Evolutionary conservation across 2,113 vertebrate genomes (phyloP), one percentile per base, ranked within the genome.

Genomic region (Saccopteryx bilineata): DNA sequence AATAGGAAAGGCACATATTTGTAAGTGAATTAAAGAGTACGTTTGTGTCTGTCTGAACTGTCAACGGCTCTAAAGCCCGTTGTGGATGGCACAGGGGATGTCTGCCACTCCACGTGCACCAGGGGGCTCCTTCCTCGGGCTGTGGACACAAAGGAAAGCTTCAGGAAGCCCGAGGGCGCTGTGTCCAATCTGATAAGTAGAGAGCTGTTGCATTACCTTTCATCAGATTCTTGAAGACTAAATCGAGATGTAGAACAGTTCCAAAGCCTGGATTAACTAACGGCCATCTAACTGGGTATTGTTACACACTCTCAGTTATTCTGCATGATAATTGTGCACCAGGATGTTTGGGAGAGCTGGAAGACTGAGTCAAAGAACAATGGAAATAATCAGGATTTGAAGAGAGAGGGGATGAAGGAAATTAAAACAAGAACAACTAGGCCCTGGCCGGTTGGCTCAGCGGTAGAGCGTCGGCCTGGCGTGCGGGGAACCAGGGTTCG

Each of bases 201-300:
- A 17, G 23, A 26, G 68, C 5, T 17, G 21, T 46, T 87, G 7
- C 15, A 5, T 48, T 65, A 56, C 76, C 33, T 79, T 91, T 72
- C 13, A 91, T 78, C n/a, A 92, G 15, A 65, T 87, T 94, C 85
- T 87, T 26, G 5, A 84, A 75, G 72, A 15, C 72, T 60, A 15
- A 46, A 11, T 85, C 5, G 66, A 68, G 19, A 33, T 82, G 76
- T 92, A 39, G 23, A 85, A 52, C 9, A 54, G 5, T 78, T 90
- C 84, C 54, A 48, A 80, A 39, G 14, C 66, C 48, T 66, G 9
- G 7, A n/a, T 78, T 83, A 78, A 19, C 6, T 14, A 76, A 92
- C 61, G 23, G 18, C 79, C 10, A 83, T 89, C 87, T 69, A 80
- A 10, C 10, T 50, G 15, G 19, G 9, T 28, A 63, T 4, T 61